Conservation (phyloP, 2,113 vertebrate species). For the Chrysochloris asiatica region DNA sequence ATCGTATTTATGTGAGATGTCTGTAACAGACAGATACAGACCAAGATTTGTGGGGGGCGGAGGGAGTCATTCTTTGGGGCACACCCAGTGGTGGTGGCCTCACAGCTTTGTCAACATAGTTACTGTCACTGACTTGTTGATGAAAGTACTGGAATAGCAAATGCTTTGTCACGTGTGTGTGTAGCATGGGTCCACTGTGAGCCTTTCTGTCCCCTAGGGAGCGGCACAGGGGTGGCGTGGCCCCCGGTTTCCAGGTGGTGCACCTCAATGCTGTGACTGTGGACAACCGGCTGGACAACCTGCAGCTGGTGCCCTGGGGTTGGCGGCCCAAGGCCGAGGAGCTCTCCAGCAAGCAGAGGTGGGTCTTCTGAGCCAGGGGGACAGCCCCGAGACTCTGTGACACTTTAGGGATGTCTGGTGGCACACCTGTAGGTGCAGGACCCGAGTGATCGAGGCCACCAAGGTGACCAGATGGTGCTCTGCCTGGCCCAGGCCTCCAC, state of each 20-base stretch:
- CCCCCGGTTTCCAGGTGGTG: constrained; percentile 96
- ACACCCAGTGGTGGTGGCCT: no score
- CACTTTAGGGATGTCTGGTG: no score
- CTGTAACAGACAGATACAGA: not conserved
- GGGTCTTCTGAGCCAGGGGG: not conserved
- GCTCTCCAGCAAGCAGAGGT: constrained; percentile 98
- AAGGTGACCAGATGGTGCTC: not conserved
- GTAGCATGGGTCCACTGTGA: not conserved
- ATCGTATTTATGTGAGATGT: not conserved
- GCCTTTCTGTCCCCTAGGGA: constrained; percentile 87
- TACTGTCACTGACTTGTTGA: no score
- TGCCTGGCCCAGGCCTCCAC: no score
- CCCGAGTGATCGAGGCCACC: not conserved
- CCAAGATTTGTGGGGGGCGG: not conserved
- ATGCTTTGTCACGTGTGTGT: not conserved
- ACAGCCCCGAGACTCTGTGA: not conserved
- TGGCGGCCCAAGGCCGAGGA: constrained; percentile 96
- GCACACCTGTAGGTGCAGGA: not conserved
- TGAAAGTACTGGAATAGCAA: not conserved
- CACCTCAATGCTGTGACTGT: constrained; percentile 98
- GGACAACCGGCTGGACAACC: constrained; percentile 97
- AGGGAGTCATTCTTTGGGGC: no score
- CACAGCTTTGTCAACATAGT: no score
- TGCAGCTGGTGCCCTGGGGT: constrained; percentile 94
- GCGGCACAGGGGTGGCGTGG: constrained; percentile 96